phyloP scores from a whole-genome alignment of 2,113 vertebrate species.

The Myocastor coypus region DNA sequence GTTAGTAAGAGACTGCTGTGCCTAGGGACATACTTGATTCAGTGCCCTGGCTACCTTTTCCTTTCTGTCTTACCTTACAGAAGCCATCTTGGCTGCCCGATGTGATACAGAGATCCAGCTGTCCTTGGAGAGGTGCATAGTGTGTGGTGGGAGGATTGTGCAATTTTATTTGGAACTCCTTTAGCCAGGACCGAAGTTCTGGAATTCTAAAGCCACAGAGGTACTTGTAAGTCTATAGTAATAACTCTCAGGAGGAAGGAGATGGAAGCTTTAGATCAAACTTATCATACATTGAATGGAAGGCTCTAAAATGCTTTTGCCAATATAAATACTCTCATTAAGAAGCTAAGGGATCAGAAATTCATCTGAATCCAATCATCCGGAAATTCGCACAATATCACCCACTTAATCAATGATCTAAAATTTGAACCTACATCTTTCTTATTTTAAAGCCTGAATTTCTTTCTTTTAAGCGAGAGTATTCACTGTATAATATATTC shows the following conservation, averaged over 20 bases:
- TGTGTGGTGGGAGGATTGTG: conserved; percentile 92
- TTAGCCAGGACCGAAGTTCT: conserved; percentile 95
- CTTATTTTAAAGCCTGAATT: neutral
- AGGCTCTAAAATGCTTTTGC: conserved; percentile 32
- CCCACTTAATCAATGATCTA: neutral
- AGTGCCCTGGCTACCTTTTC: neutral
- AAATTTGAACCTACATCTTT: conserved; percentile 14
- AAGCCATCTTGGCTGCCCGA: conserved; percentile 96
- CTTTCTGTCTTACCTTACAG: conserved; percentile 91
- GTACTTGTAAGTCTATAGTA: conserved; percentile 45
- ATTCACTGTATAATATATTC: neutral
- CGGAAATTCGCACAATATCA: neutral
- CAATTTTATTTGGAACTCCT: conserved; percentile 91
- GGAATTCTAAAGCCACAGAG: conserved; percentile 89
- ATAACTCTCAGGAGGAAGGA: conserved; percentile 28
- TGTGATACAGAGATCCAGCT: conserved; percentile 96
- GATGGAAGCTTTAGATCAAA: neutral
- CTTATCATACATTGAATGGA: conserved; percentile 4
- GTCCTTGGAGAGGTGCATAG: conserved; percentile 88
- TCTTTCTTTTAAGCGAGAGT: neutral
- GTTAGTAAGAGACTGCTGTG: neutral
- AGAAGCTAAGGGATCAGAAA: conserved; percentile 36
- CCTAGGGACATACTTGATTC: conserved; percentile 60
- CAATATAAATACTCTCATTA: neutral
- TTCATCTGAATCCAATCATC: neutral